A percentile compares a stretch with the other conserved stretches of the same genome.
These are phyloP conservation scores for Orchesella cincta DNA, from an alignment of 1,140 invertebrate genomes.

Conservation along the genomic window DNA sequence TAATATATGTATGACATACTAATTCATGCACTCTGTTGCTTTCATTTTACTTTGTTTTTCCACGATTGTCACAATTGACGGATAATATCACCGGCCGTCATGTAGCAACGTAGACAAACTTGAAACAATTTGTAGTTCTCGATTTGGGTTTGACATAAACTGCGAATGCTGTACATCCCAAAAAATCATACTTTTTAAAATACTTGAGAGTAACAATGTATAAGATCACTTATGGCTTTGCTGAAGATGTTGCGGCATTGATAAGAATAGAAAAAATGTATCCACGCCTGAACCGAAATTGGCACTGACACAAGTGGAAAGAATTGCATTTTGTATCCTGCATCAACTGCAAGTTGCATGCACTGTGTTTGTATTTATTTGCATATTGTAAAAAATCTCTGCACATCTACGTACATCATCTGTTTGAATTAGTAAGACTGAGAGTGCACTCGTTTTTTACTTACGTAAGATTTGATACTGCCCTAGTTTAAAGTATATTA, in stretches of 20 bases:
- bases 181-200: not conserved
- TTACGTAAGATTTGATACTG: not conserved
- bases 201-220: not conserved
- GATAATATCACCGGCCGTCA: not conserved
- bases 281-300: not conserved
- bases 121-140: not conserved
- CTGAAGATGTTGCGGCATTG: not conserved
- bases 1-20: too few relatives aligned
- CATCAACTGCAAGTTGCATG: not conserved
- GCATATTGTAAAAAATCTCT: not conserved
- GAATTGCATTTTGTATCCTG: not conserved
- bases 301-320: conserved; percentile 2
- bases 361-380: not conserved
- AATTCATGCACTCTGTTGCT: too few relatives aligned
- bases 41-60: too few relatives aligned
- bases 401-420: too few relatives aligned
- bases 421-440: not conserved
- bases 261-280: conserved; percentile 18
- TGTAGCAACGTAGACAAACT: not conserved
- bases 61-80: not conserved
- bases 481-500: not conserved
- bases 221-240: not conserved
- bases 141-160: not conserved
- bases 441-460: not conserved
- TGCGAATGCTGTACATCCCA: too few relatives aligned